Conservation (phyloP, 1,140 invertebrate genomes). For the Paralvinella palmiformis region DNA sequence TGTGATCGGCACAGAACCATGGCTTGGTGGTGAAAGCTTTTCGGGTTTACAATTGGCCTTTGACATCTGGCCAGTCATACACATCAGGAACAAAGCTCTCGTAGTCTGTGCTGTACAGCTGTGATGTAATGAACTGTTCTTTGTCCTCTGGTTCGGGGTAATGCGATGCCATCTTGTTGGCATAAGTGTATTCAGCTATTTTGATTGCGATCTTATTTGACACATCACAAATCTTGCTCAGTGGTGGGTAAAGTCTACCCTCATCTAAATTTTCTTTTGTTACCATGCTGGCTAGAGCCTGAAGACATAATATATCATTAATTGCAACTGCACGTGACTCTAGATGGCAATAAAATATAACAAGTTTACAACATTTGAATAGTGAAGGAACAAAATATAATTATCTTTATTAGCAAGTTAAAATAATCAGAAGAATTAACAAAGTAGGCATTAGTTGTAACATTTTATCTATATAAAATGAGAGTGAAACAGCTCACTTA, state of each 20-base stretch:
- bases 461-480: too few species aligned
- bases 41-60: too few species aligned
- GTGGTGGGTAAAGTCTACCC: constrained; percentile 91
- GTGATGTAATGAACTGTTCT: constrained; percentile 48
- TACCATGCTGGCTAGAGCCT: constrained; percentile 79
- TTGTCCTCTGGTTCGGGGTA: constrained; percentile 57
- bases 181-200: constrained; percentile 83
- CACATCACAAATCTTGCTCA: constrained; percentile 79
- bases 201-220: constrained; percentile 80
- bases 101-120: constrained; percentile 55
- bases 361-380: too few species aligned
- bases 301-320: constrained; percentile 16
- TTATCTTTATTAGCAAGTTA: too few species aligned
- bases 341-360: too few species aligned
- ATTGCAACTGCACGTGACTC: too few species aligned
- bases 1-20: too few species aligned
- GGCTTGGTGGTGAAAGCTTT: too few species aligned
- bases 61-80: constrained; percentile 57
- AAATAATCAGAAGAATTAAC: too few species aligned
- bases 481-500: too few species aligned
- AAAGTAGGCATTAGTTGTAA: too few species aligned
- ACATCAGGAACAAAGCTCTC: constrained; percentile 50
- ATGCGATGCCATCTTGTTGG: constrained; percentile 49
- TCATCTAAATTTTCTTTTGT: constrained; percentile 70
- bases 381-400: too few species aligned